Percentiles rank a stretch among this genome's conserved stretches.
phyloP scores from a whole-genome alignment of 2,888 invertebrate genomes.

The Biston stratarius region DNA sequence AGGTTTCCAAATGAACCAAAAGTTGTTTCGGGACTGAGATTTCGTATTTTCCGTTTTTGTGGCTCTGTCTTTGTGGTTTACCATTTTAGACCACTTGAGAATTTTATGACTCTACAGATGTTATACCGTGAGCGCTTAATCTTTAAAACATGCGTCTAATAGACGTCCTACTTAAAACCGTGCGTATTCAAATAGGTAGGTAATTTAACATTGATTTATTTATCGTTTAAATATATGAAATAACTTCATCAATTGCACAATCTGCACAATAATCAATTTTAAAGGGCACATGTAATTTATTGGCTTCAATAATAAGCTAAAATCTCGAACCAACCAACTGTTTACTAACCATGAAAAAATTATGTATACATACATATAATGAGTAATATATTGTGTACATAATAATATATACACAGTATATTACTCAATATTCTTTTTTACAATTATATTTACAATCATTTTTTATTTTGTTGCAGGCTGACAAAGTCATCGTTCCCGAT shows the following conservation, averaged over 20 bases:
- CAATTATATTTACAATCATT: too few relatives aligned
- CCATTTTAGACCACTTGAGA: slow-evolving; percentile 17
- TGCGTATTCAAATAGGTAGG: background rate
- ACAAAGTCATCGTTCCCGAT: slow-evolving; percentile 62
- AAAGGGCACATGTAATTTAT: slow-evolving; percentile 14
- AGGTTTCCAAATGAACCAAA: slow-evolving; percentile 34
- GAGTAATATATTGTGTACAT: too few relatives aligned
- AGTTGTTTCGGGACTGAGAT: slow-evolving; percentile 18
- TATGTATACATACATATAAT: too few relatives aligned
- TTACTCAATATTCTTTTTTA: slow-evolving; percentile 40
- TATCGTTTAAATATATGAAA: background rate
- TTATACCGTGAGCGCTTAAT: slow-evolving; percentile 13
- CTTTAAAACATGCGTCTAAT: slow-evolving; percentile 3
- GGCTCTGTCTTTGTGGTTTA: slow-evolving; percentile 22
- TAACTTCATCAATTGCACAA: background rate
- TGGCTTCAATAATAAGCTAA: slow-evolving; percentile 17
- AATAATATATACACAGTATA: too few relatives aligned
- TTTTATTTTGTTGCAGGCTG: slow-evolving; percentile 72
- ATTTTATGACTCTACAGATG: slow-evolving; percentile 8
- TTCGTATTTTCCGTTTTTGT: slow-evolving; percentile 29
- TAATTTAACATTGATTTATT: background rate
- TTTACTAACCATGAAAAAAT: slow-evolving; percentile 11
- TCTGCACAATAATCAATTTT: background rate
- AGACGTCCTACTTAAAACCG: background rate
- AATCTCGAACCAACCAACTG: slow-evolving; percentile 4